Evolutionary conservation across 2,113 vertebrate genomes (phyloP).

Genomic region (Clupea harengus): DNA sequence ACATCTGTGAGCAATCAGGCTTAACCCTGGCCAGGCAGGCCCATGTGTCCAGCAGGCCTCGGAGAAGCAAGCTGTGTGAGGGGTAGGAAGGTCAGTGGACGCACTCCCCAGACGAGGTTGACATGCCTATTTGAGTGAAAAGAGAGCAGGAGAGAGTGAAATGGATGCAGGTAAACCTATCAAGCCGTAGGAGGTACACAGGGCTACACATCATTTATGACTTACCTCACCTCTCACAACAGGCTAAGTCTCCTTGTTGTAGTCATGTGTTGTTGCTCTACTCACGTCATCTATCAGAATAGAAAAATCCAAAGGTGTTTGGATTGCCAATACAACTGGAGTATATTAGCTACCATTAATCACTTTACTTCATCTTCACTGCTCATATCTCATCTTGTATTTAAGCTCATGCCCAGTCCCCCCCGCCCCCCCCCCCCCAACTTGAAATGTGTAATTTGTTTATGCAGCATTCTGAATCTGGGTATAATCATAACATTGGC

Average conservation of each 20-base stretch:
- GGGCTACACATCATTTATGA: not conserved
- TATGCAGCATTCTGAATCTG: not conserved
- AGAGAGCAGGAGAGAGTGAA: not conserved
- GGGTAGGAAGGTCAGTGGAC: not conserved
- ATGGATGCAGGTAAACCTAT: slow-evolving; percentile 4
- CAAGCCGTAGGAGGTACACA: not conserved
- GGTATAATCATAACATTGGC: slow-evolving; percentile 2
- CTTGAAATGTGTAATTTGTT: not conserved
- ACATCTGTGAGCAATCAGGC: slow-evolving; percentile 15
- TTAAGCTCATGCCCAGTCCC: not conserved
- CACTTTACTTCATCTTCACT: not conserved
- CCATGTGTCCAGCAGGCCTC: slow-evolving; percentile 13
- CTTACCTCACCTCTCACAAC: not conserved
- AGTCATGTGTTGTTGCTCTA: not conserved
- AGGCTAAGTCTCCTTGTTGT: not conserved
- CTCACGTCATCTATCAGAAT: not conserved
- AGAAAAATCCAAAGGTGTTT: not conserved
- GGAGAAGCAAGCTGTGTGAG: not conserved
- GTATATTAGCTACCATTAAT: not conserved
- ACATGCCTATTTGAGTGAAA: no score
- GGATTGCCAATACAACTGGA: not conserved
- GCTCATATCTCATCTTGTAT: not conserved
- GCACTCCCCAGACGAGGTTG: not conserved
- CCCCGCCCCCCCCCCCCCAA: not conserved
- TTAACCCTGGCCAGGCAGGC: not conserved